Evolutionary conservation across 1,140 invertebrate genomes (phyloP), one percentile per base, ranked within the genome.

Genomic region (Brachionus paranguensis): DNA sequence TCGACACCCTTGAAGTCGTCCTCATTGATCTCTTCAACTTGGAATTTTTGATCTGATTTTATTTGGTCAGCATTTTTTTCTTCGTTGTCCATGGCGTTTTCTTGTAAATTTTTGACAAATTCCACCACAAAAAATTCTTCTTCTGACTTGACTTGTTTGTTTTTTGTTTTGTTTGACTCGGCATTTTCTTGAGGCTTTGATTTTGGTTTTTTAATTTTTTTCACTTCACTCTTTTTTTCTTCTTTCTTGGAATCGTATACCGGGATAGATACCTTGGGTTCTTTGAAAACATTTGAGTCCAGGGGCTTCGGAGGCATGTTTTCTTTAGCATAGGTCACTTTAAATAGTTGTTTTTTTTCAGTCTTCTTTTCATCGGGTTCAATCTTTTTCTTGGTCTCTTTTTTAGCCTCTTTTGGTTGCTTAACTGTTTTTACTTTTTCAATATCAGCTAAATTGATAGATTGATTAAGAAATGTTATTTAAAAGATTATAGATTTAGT

Each of bases 21-120:
- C 6, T 76, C 72, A 50, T 47, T 76, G n/a, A 76, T 27, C 43
- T 76, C 72, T 27, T 47, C 10, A 4, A 50, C 72, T 50, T 76
- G 17, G 27, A 76, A 76, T 76, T 76, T 76, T 20, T 47, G 41
- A 11, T 50, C 72, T 10, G 12, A 11, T 76, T 50, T 50, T 53
- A 10, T 11, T 12, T 47, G 14, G 3, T 11, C 41, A 47, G 11
- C 10, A 4, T 14, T 74, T 20, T n/a, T n/a, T 4, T 68, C 33
- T 3, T 45, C 33, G 8, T 45, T 74, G 14, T 74, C 12, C 1
- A 50, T 27, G 20, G 20, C 14, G 2, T 12, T 20, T 47, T 76
- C 72, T 76, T 76, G 72, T 12, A 76, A 50, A 27, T 76, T 76
- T 76, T 76, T 76, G 27, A 76, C 72, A 47, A 76, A 50, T 17